These are phyloP conservation scores for Lathronympha strigana DNA, from an alignment of 2,888 invertebrate species.

Conservation along the genomic window DNA sequence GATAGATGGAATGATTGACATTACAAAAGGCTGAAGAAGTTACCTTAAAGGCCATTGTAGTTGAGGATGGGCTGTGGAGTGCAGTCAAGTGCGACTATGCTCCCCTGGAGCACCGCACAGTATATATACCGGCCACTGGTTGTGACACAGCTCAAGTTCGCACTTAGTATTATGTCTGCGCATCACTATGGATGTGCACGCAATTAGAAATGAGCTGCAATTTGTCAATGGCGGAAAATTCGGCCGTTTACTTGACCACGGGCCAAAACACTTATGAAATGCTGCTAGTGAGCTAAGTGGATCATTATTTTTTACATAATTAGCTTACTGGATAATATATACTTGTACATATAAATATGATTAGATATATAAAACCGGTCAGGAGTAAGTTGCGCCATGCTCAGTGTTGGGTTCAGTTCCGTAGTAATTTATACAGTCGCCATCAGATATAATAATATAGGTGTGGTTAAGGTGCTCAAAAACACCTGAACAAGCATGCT, in stretches of 20 bases:
- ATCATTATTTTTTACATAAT: no score
- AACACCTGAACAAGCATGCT: no score
- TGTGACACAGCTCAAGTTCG: slow-evolving; percentile 75
- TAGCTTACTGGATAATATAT: no score
- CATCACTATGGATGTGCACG: slow-evolving; percentile 75
- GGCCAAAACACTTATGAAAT: slow-evolving; percentile 71
- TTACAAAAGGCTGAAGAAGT: slow-evolving; percentile 32
- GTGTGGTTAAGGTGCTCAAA: no score
- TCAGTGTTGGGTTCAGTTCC: no score
- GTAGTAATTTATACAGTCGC: no score
- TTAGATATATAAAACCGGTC: no score
- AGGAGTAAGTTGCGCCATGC: no score
- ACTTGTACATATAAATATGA: no score
- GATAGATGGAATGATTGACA: neutral
- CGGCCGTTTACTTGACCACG: slow-evolving; percentile 73
- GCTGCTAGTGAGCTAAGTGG: neutral
- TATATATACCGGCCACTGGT: slow-evolving; percentile 69
- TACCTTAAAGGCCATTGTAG: slow-evolving; percentile 80
- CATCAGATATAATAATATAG: no score
- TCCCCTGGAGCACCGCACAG: slow-evolving; percentile 60
- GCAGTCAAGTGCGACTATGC: slow-evolving; percentile 72
- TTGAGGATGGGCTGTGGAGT: slow-evolving; percentile 62
- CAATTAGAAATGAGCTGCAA: slow-evolving; percentile 78
- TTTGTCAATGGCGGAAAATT: slow-evolving; percentile 80
- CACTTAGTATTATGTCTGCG: slow-evolving; percentile 75